phyloP scores from a whole-genome alignment of 2,113 vertebrate genomes.

The Amblyopsis rosae region DNA sequence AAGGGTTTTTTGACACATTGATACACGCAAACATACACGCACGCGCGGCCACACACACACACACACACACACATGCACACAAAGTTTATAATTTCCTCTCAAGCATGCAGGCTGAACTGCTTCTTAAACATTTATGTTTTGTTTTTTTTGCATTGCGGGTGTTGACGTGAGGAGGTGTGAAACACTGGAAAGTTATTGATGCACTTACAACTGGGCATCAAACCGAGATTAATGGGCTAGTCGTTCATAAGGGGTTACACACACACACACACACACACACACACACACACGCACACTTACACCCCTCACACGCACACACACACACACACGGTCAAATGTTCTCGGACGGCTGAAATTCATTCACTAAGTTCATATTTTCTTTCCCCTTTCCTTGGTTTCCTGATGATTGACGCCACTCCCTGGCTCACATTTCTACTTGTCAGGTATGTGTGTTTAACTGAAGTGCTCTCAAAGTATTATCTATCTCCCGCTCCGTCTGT shows the following conservation, averaged over 20 bases:
- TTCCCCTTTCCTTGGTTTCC: conserved; percentile 1
- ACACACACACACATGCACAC: background rate
- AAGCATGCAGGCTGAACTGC: background rate
- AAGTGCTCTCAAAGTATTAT: background rate
- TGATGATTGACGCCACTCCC: background rate
- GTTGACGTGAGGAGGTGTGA: too few species aligned
- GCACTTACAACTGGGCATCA: conserved; percentile 37
- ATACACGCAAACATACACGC: background rate
- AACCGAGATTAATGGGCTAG: background rate
- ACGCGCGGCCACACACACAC: background rate
- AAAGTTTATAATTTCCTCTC: background rate
- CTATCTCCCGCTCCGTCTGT: conserved; percentile 1
- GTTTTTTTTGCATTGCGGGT: too few species aligned
- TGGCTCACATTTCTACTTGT: background rate
- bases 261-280: background rate
- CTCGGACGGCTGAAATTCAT: background rate
- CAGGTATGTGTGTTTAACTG: background rate
- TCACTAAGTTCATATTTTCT: background rate
- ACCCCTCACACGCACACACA: background rate
- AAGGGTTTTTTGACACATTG: background rate
- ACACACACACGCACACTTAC: too few species aligned
- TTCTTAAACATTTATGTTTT: background rate
- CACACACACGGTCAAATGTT: conserved; percentile 6
- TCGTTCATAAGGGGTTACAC: conserved; percentile 9
- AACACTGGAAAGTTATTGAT: background rate